Evolutionary conservation across 2,113 vertebrate species (phyloP).

Genomic region (Oreochromis tanganicae): DNA sequence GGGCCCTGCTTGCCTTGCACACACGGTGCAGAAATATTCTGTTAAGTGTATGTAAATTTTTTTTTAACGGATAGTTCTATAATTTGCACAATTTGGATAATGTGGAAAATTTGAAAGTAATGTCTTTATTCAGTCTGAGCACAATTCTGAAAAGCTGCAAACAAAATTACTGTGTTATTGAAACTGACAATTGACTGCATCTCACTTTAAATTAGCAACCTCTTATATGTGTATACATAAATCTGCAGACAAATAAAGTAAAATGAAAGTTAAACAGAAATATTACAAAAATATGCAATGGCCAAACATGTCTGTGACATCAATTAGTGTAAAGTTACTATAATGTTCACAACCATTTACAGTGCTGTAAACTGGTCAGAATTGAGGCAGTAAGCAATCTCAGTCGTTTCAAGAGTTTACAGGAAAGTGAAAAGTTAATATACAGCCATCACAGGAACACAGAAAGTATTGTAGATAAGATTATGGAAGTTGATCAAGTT

Average conservation of each 20-base stretch:
- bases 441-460: not conserved
- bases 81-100: not conserved
- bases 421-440: not conserved
- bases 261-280: fast-evolving
- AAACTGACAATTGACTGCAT: not conserved
- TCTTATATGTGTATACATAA: not conserved
- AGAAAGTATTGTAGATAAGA: not conserved
- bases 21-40: not conserved
- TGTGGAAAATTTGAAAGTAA: not conserved
- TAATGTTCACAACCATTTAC: not conserved
- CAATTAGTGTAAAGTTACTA: not conserved
- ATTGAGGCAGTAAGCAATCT: not conserved
- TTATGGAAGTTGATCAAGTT: not conserved
- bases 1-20: no score
- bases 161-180: not conserved
- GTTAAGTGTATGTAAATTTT: not conserved
- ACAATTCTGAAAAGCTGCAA: not conserved
- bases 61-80: not conserved
- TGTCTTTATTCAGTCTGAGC: not conserved
- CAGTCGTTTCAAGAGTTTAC: not conserved
- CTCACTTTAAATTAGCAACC: not conserved
- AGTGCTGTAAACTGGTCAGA: not conserved
- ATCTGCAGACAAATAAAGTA: not conserved
- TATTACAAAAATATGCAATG: not conserved
- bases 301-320: not conserved